These are phyloP conservation scores for Caenorhabditis brenneri DNA, from an alignment of 1,140 invertebrate genomes.

Conservation along the genomic window DNA sequence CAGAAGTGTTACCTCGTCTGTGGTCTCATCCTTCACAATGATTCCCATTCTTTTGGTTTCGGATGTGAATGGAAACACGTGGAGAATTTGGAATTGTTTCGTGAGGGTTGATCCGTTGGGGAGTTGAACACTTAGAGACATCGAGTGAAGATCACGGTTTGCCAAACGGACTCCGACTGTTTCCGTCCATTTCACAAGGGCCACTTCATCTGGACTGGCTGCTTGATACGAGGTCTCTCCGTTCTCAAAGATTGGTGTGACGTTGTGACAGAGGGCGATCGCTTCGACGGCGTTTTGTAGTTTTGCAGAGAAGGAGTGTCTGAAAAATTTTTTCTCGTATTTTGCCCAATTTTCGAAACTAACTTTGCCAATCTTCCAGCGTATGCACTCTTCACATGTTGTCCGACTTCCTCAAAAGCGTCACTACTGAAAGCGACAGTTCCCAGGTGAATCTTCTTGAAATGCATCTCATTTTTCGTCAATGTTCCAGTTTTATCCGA, in stretches of 20 bases:
- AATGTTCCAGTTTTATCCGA: constrained; percentile 98
- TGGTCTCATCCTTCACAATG: constrained; percentile 85
- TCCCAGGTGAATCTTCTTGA: constrained; percentile 71
- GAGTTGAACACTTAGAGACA: constrained; percentile 79
- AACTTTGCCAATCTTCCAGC: constrained; percentile 62
- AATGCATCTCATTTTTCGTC: constrained; percentile 96
- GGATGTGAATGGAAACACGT: constrained; percentile 97
- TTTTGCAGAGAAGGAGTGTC: constrained; percentile 67
- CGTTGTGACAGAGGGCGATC: constrained; percentile 95
- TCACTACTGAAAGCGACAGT: constrained; percentile 69
- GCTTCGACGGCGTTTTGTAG: constrained; percentile 83
- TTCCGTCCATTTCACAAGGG: constrained; percentile 82
- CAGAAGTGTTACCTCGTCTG: constrained; percentile 90
- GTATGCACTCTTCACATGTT: constrained; percentile 67
- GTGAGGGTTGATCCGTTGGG: constrained; percentile 59
- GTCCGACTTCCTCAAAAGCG: constrained; percentile 65
- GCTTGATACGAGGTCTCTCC: constrained; percentile 79
- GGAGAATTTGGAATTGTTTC: constrained; percentile 86
- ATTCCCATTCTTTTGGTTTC: constrained; percentile 99
- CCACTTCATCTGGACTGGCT: constrained; percentile 95
- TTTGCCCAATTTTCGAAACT: too few species aligned
- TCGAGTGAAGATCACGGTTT: constrained; percentile 79
- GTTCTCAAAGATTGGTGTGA: constrained; percentile 91
- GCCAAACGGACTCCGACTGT: constrained; percentile 77
- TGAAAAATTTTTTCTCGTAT: too few species aligned